A percentile compares a stretch with the other conserved stretches of the same genome.
These are phyloP conservation scores for Calliphora vicina DNA, from an alignment of 1,140 invertebrate species.

Conservation along the genomic window DNA sequence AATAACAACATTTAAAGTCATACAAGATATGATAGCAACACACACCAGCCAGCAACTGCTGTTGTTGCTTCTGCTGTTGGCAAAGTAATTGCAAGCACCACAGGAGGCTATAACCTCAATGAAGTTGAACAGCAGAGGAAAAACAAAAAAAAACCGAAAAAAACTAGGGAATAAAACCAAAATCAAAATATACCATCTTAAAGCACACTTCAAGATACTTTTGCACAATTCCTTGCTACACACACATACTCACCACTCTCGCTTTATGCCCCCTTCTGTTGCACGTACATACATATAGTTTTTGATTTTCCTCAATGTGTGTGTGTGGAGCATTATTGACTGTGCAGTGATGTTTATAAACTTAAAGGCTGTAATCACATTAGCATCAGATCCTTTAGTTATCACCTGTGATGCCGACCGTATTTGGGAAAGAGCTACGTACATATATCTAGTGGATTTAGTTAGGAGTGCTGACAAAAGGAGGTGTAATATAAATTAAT, in stretches of 20 bases:
- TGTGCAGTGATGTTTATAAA: conserved; percentile 43
- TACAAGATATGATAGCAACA: too few relatives aligned
- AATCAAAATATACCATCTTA: not conserved
- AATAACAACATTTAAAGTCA: not conserved
- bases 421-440: not conserved
- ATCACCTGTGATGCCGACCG: conserved; percentile 42
- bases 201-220: conserved; percentile 20
- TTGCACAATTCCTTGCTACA: not conserved
- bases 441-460: not conserved
- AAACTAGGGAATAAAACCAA: not conserved
- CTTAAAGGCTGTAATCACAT: conserved; percentile 48
- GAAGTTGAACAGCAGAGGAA: not conserved
- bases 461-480: not conserved
- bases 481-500: too few relatives aligned
- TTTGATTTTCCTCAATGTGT: not conserved
- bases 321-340: conserved; percentile 20
- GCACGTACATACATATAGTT: too few relatives aligned
- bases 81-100: conserved; percentile 30
- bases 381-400: conserved; percentile 46
- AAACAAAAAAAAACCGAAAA: not conserved
- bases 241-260: not conserved
- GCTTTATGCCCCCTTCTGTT: too few relatives aligned
- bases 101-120: not conserved
- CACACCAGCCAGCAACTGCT: not conserved
- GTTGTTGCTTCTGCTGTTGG: conserved; percentile 12